Percentiles rank a stretch among this genome's conserved stretches.
phyloP scores from a whole-genome alignment of 2,888 invertebrate genomes.

The Coenonympha arcania region DNA sequence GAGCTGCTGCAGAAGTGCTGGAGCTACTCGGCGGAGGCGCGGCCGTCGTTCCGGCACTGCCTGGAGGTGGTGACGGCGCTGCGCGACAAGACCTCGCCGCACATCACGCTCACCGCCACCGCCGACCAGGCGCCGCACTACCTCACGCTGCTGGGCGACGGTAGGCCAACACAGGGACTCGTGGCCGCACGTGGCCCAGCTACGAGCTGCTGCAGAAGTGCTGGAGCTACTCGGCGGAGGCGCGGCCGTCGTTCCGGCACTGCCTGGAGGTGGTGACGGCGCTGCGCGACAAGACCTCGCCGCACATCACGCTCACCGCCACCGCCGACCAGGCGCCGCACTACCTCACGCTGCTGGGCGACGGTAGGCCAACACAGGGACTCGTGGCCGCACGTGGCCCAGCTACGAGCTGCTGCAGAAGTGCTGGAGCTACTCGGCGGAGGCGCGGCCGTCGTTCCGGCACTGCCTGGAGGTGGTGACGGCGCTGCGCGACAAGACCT shows the following conservation, averaged over 20 bases:
- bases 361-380: too few relatives aligned
- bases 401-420: slow-evolving; percentile 89
- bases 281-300: slow-evolving; percentile 53
- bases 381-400: too few relatives aligned
- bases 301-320: slow-evolving; percentile 50
- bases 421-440: slow-evolving; percentile 90
- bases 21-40: slow-evolving; percentile 84
- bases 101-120: slow-evolving; percentile 49
- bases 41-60: slow-evolving; percentile 91
- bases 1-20: slow-evolving; percentile 91
- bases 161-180: too few relatives aligned
- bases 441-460: slow-evolving; percentile 89
- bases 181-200: too few relatives aligned
- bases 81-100: slow-evolving; percentile 53
- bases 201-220: slow-evolving; percentile 89
- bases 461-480: slow-evolving; percentile 80
- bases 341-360: slow-evolving; percentile 61
- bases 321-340: slow-evolving; percentile 51
- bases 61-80: slow-evolving; percentile 74
- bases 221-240: slow-evolving; percentile 88
- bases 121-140: slow-evolving; percentile 56
- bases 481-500: slow-evolving; percentile 51
- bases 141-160: slow-evolving; percentile 61
- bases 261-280: slow-evolving; percentile 78
- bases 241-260: slow-evolving; percentile 89